phyloP scores from a whole-genome alignment of 2,797 vertebrate genomes.

The Tokudaia tokunoshimensis region DNA sequence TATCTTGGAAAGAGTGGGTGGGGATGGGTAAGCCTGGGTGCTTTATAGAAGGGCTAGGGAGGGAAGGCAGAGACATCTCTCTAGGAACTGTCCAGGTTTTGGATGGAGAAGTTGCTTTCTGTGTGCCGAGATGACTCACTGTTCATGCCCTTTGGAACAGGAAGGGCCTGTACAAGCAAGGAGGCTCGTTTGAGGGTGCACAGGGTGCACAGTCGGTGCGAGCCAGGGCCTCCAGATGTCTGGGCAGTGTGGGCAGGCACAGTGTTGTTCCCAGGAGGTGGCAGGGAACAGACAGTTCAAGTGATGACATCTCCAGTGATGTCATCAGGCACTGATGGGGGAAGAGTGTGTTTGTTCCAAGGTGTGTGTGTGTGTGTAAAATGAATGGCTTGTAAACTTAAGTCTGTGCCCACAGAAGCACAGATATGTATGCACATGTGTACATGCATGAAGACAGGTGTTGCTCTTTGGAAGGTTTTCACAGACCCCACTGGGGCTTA shows the following conservation, averaged over 20 bases:
- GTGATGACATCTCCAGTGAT: neutral
- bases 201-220: neutral
- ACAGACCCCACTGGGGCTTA: neutral
- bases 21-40: neutral
- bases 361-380: neutral
- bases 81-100: slow-evolving; percentile 74
- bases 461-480: neutral
- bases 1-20: neutral
- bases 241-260: slow-evolving; percentile 44
- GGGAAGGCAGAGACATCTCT: slow-evolving; percentile 62
- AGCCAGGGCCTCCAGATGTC: neutral
- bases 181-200: neutral
- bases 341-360: neutral
- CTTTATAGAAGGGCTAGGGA: neutral
- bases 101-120: slow-evolving; percentile 70
- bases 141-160: slow-evolving; percentile 70
- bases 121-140: slow-evolving; percentile 64
- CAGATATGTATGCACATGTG: accelerated
- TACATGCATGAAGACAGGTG: accelerated
- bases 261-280: neutral
- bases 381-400: neutral
- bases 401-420: neutral
- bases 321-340: neutral
- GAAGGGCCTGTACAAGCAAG: slow-evolving; percentile 10
- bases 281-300: neutral